phyloP scores from a whole-genome alignment of 1,140 invertebrate genomes.

The Papilio polyxenes region DNA sequence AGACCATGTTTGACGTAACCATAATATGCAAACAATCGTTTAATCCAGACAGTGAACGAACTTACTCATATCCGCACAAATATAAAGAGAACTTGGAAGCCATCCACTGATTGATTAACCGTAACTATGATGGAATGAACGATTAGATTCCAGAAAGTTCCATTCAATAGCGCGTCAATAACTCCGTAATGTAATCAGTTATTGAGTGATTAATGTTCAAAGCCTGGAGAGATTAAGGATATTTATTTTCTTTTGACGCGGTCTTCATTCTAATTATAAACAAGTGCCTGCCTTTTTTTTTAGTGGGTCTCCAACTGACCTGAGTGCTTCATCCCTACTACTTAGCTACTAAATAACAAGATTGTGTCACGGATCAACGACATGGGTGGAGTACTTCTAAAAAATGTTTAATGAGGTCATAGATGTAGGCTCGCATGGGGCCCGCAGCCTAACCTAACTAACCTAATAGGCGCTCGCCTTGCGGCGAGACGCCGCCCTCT shows the following conservation, averaged over 20 bases:
- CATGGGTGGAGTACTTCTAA: too few relatives aligned
- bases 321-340: too few relatives aligned
- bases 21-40: slow-evolving; percentile 12
- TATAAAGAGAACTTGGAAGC: background rate
- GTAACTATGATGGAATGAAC: slow-evolving; percentile 1
- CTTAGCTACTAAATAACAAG: too few relatives aligned
- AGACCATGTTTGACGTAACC: background rate
- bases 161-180: background rate
- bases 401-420: too few relatives aligned
- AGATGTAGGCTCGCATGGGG: too few relatives aligned
- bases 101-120: background rate
- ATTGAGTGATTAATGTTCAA: background rate
- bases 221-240: background rate
- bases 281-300: too few relatives aligned
- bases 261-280: too few relatives aligned
- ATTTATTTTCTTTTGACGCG: background rate
- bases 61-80: background rate
- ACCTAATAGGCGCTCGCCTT: too few relatives aligned
- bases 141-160: slow-evolving; percentile 11
- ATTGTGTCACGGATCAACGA: too few relatives aligned
- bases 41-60: background rate
- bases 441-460: too few relatives aligned
- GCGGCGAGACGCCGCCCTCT: too few relatives aligned
- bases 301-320: too few relatives aligned
- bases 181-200: background rate